Evolutionary conservation across 2,888 invertebrate genomes (phyloP).

Genomic region (Rhagonycha lutea): DNA sequence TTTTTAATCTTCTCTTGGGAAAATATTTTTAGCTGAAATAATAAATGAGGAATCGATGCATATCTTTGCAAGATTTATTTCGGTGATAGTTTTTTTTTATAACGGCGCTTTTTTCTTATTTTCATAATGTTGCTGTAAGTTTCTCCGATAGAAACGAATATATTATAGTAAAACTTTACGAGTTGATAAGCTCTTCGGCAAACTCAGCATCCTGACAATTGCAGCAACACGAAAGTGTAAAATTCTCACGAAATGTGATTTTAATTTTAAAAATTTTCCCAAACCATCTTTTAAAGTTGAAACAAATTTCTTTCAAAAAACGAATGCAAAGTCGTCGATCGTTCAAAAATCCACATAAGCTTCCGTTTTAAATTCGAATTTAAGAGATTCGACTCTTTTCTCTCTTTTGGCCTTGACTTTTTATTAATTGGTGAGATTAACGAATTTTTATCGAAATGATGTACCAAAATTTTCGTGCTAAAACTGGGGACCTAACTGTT

Average conservation of each 20-base stretch:
- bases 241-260: neutral
- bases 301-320: too few relatives aligned
- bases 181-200: neutral
- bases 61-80: neutral
- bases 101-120: neutral
- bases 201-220: neutral
- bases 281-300: neutral
- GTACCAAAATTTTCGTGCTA: too few relatives aligned
- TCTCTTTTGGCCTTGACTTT: too few relatives aligned
- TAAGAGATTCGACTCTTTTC: too few relatives aligned
- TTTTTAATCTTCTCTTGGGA: neutral
- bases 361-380: too few relatives aligned
- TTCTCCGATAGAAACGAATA: neutral
- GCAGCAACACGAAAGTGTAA: neutral
- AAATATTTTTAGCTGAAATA: neutral
- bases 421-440: too few relatives aligned
- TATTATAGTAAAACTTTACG: neutral
- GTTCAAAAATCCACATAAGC: too few relatives aligned
- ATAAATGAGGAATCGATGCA: neutral
- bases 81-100: neutral
- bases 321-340: too few relatives aligned
- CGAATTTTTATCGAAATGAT: too few relatives aligned
- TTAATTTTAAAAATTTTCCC: neutral
- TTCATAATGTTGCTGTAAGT: neutral
- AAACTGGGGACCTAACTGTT: too few relatives aligned